phyloP scores from a whole-genome alignment of 1,140 invertebrate genomes.

The Leptinotarsa texana region DNA sequence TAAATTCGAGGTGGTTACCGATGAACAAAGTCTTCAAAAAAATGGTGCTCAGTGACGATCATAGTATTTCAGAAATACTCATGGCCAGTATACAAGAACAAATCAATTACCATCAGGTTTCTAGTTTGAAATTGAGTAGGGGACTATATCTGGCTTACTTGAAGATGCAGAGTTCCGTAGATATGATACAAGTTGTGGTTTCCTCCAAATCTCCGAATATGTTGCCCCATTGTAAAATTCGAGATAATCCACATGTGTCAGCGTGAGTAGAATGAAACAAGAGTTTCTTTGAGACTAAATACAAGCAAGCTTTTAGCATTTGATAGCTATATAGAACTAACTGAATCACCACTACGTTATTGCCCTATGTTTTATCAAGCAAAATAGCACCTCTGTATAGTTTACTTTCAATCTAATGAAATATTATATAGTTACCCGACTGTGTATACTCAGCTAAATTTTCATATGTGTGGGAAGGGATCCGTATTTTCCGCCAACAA shows the following conservation, averaged over 20 bases:
- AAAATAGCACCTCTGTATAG: no score
- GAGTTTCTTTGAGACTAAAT: background rate
- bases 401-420: no score
- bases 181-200: constrained; percentile 91
- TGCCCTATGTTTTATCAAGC: no score
- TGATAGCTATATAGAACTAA: no score
- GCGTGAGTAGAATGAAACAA: constrained; percentile 67
- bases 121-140: constrained; percentile 74
- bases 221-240: constrained; percentile 87
- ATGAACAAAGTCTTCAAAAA: constrained; percentile 71
- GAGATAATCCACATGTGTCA: constrained; percentile 94
- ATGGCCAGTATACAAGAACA: constrained; percentile 87
- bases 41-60: constrained; percentile 66
- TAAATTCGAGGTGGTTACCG: constrained; percentile 89
- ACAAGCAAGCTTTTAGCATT: background rate
- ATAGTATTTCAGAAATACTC: constrained; percentile 78
- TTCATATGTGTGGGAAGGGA: no score
- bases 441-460: no score
- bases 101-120: constrained; percentile 89
- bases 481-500: no score
- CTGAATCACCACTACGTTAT: background rate
- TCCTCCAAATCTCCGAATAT: constrained; percentile 89
- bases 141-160: constrained; percentile 94
- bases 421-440: no score
- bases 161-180: constrained; percentile 93